A percentile compares a stretch with the other conserved stretches of the same genome.
phyloP scores from a whole-genome alignment of 2,113 vertebrate species.

The Oryzias woworae region DNA sequence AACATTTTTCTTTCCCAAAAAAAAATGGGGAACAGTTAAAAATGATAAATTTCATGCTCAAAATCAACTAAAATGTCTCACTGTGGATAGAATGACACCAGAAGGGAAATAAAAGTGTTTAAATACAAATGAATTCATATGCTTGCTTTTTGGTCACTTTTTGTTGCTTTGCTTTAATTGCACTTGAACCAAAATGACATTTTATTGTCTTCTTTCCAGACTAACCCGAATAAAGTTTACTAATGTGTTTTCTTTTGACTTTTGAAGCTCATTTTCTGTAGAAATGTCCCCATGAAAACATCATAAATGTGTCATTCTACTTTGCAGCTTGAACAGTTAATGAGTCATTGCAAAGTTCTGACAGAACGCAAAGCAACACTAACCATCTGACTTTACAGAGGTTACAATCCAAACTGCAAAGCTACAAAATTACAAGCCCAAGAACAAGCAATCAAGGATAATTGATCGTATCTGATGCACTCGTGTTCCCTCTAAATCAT shows the following conservation, averaged over 20 bases:
- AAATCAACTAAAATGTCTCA: too few species aligned
- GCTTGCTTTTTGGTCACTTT: too few species aligned
- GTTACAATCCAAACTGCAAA: slow-evolving; percentile 1
- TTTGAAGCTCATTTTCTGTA: neutral
- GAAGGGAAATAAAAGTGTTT: too few species aligned
- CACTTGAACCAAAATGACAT: too few species aligned
- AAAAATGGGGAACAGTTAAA: too few species aligned
- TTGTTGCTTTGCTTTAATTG: too few species aligned
- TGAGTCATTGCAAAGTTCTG: slow-evolving; percentile 4
- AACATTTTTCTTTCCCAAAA: too few species aligned
- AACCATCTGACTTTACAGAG: neutral
- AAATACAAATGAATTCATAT: too few species aligned
- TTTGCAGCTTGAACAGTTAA: neutral
- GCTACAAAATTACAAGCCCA: slow-evolving; percentile 4
- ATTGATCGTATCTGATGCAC: slow-evolving; percentile 18
- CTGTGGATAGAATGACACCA: too few species aligned
- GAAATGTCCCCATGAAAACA: slow-evolving; percentile 1
- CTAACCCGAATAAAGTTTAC: too few species aligned
- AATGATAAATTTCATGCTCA: too few species aligned
- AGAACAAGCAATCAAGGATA: slow-evolving; percentile 18
- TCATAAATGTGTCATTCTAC: neutral
- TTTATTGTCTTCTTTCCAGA: too few species aligned
- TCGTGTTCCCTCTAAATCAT: neutral
- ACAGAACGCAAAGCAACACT: neutral
- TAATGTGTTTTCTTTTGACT: neutral